A percentile compares a stretch with the other conserved stretches of the same genome.
Evolutionary conservation across 2,888 invertebrate species (phyloP).

Genomic region (Allophyes oxyacanthae): DNA sequence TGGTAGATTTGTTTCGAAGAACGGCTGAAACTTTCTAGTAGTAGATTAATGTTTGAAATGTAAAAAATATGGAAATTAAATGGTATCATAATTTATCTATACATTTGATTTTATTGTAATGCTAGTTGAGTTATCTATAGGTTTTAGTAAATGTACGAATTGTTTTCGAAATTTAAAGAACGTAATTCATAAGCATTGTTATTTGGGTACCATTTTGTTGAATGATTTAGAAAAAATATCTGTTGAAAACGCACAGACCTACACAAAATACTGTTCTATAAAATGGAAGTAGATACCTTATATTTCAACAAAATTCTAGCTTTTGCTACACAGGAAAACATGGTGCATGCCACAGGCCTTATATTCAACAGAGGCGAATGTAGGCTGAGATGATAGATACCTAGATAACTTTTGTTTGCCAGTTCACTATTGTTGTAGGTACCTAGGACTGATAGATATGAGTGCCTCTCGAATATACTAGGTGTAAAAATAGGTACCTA

Average conservation of each 20-base stretch:
- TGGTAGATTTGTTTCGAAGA: slow-evolving; percentile 29
- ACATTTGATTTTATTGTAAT: too few relatives aligned
- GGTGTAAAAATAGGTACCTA: too few relatives aligned
- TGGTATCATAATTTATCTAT: not conserved
- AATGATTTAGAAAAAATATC: slow-evolving; percentile 16
- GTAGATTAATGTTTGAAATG: slow-evolving; percentile 21
- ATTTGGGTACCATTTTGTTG: slow-evolving; percentile 23
- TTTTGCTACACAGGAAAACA: slow-evolving; percentile 1
- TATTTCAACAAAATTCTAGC: slow-evolving; percentile 8
- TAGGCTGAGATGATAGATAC: slow-evolving; percentile 26
- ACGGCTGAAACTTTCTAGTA: slow-evolving; percentile 39
- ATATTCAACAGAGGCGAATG: slow-evolving; percentile 18
- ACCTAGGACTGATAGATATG: slow-evolving; percentile 3
- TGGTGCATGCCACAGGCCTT: not conserved
- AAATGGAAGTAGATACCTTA: too few relatives aligned
- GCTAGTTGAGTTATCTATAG: too few relatives aligned
- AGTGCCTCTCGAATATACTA: too few relatives aligned
- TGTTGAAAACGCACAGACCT: slow-evolving; percentile 7
- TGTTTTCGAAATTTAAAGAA: slow-evolving; percentile 7
- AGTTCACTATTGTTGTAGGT: slow-evolving; percentile 12
- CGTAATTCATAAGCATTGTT: slow-evolving; percentile 17
- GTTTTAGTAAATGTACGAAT: too few relatives aligned
- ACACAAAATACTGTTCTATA: slow-evolving; percentile 10
- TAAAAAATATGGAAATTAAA: slow-evolving; percentile 13
- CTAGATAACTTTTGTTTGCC: slow-evolving; percentile 20